Evolutionary conservation across 2,797 vertebrate species (phyloP), one percentile per base, ranked within the genome.

Genomic region (Centroberyx gerrardi): DNA sequence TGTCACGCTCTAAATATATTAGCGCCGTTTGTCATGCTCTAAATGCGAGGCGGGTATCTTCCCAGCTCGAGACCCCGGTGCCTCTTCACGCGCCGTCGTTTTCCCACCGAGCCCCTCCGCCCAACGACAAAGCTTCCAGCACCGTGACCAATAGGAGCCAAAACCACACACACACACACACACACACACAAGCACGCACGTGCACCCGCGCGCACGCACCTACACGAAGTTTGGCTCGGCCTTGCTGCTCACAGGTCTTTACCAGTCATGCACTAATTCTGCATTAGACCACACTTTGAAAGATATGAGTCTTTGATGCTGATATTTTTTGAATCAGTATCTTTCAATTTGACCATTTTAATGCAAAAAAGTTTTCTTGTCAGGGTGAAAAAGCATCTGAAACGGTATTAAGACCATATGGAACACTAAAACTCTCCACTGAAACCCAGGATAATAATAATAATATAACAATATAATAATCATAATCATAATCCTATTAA

Each of bases 131-230:
- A 95, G 94, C 92, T 91, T 94, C 95, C 95, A 95, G 94, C 94
- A 96, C 96, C 96, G 94, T 95, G 94, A 94, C 95, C 94, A 95
- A 95, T 96, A 90, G 94, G 95, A 92, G 95, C 95, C 95, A 95
- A 95, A 92, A 92, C 90, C 85, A 78, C 87, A 78, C 81, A 74
- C 82, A 79, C 65, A 56, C 73, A 66, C 54, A 36, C 79, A 44
- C 48, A 36, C 65, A 44, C 56, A 10, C 55, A 33, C 72, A 18
- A 53, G 4, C 61, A 42, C 62, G 62, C 54, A 51, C 62, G 33
- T 13, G 18, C 28, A n/a, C 62, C 51, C 44, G 31, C 62, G 52
- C 46, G 54, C 46, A 17, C 73, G 18, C 64, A 54, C 72, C 60
- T 56, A 42, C 36, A 54, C 55, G 27, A 22, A 22, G 22, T 22